Conservation (phyloP, 2,113 vertebrate species). For the Zosterops lateralis region DNA sequence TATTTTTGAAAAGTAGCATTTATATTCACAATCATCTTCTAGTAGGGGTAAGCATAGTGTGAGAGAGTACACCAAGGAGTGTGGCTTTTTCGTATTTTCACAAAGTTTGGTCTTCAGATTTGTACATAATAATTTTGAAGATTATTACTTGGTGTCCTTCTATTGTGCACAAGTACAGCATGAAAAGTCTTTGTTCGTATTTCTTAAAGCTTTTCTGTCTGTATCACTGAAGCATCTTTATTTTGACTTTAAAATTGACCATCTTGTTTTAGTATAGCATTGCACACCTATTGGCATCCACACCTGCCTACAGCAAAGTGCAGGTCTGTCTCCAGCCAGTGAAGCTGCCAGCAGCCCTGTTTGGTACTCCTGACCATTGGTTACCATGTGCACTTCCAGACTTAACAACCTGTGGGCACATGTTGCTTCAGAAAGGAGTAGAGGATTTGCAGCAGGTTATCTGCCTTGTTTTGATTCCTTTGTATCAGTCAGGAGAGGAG, state of each 20-base stretch:
- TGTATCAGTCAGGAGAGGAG: background rate
- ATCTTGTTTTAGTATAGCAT: background rate
- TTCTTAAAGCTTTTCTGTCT: background rate
- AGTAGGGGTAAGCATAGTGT: background rate
- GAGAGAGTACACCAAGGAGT: background rate
- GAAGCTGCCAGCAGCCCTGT: background rate
- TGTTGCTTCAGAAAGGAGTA: background rate
- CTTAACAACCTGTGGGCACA: rapidly evolving
- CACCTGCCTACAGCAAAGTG: rapidly evolving
- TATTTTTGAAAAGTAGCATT: background rate
- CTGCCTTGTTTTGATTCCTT: background rate
- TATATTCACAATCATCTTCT: background rate
- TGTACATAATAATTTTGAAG: background rate
- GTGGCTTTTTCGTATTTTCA: background rate
- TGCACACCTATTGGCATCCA: rapidly evolving
- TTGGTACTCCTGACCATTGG: background rate
- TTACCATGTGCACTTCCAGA: rapidly evolving
- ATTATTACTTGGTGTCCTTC: background rate
- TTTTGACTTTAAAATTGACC: background rate
- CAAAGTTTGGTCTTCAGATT: background rate
- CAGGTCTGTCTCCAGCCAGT: background rate
- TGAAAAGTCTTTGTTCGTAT: background rate
- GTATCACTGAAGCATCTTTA: background rate
- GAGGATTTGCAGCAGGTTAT: background rate
- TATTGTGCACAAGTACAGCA: background rate